Conservation (phyloP, 1,140 invertebrate species). For the Marisa cornuarietis region DNA sequence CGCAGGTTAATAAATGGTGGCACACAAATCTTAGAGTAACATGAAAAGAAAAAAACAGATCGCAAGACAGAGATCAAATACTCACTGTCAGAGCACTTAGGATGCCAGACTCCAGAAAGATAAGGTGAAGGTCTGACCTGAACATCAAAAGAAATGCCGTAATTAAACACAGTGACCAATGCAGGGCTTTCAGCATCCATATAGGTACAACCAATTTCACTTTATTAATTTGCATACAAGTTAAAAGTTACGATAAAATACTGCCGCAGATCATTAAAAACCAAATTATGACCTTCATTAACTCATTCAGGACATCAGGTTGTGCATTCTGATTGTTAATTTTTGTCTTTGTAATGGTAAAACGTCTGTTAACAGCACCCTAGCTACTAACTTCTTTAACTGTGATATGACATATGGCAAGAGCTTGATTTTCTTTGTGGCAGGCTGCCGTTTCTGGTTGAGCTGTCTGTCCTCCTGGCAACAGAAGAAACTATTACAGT, state of each 20-base stretch:
- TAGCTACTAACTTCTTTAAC: slow-evolving; percentile 81
- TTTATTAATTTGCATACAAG: too few relatives aligned
- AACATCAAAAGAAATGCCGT: slow-evolving; percentile 6
- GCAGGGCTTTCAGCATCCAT: too few relatives aligned
- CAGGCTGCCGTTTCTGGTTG: slow-evolving; percentile 84
- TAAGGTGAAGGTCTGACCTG: slow-evolving; percentile 83
- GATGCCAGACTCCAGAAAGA: slow-evolving; percentile 95
- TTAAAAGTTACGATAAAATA: too few relatives aligned
- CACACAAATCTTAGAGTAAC: too few relatives aligned
- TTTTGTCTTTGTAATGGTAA: too few relatives aligned
- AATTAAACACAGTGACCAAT: too few relatives aligned
- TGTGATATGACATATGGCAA: slow-evolving; percentile 88
- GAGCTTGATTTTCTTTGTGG: slow-evolving; percentile 91
- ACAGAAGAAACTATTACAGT: slow-evolving; percentile 1
- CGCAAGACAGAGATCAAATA: slow-evolving; percentile 3
- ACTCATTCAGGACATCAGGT: not conserved
- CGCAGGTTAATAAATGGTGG: too few relatives aligned
- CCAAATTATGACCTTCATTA: too few relatives aligned
- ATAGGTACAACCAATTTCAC: too few relatives aligned
- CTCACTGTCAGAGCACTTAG: slow-evolving; percentile 83
- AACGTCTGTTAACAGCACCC: not conserved
- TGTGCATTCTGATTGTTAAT: not conserved
- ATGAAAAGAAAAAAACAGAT: not conserved
- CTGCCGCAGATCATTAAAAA: too few relatives aligned
- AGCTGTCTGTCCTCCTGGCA: slow-evolving; percentile 84